Evolutionary conservation across 2,888 invertebrate species (phyloP).

Genomic region (Electrophaes corylata): DNA sequence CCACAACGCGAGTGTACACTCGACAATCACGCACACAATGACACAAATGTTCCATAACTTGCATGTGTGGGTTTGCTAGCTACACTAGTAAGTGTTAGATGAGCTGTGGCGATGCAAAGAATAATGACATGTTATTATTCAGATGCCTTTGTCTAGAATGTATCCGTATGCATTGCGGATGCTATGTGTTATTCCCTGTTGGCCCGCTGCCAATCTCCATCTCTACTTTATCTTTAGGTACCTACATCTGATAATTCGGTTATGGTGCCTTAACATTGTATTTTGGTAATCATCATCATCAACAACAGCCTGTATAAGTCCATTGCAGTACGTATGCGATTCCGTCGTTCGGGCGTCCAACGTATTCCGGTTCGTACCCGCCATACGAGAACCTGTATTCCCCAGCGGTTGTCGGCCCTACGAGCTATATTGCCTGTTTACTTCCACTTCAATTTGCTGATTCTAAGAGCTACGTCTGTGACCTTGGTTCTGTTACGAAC

Average conservation of each 20-base stretch:
- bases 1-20: slow-evolving; percentile 66
- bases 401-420: too few relatives aligned
- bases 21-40: slow-evolving; percentile 63
- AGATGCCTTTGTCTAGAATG: slow-evolving; percentile 51
- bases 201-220: slow-evolving; percentile 49
- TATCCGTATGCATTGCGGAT: slow-evolving; percentile 49
- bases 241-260: not conserved
- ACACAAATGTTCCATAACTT: slow-evolving; percentile 45
- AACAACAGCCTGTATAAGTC: too few relatives aligned
- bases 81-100: slow-evolving; percentile 58
- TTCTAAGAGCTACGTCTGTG: too few relatives aligned
- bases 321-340: too few relatives aligned
- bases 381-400: too few relatives aligned
- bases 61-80: slow-evolving; percentile 49
- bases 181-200: slow-evolving; percentile 54
- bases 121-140: slow-evolving; percentile 71
- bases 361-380: too few relatives aligned
- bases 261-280: not conserved
- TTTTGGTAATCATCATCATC: too few relatives aligned
- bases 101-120: slow-evolving; percentile 56
- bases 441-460: too few relatives aligned
- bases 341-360: too few relatives aligned
- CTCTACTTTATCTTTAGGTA: slow-evolving; percentile 1
- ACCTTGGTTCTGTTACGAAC: too few relatives aligned
- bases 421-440: too few relatives aligned